Conservation (phyloP, 2,888 invertebrate genomes). For the Tortrix viridana region DNA sequence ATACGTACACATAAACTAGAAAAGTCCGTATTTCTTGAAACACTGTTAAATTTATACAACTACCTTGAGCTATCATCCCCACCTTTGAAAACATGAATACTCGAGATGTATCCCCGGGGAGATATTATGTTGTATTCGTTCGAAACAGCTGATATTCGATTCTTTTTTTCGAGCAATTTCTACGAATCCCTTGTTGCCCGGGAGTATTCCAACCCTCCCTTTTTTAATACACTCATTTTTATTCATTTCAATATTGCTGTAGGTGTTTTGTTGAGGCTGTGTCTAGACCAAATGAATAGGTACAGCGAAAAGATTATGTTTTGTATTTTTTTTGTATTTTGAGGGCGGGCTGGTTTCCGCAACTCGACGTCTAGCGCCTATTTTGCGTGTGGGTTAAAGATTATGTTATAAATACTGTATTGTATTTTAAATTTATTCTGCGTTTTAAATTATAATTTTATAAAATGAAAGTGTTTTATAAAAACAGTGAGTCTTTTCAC, state of each 20-base stretch:
- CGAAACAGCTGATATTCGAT: constrained; percentile 21
- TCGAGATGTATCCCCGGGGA: constrained; percentile 9
- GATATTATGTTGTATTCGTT: constrained; percentile 14
- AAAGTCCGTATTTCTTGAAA: not conserved
- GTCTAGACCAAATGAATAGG: not conserved
- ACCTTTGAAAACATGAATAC: constrained; percentile 5
- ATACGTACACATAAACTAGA: too few relatives aligned
- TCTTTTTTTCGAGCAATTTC: constrained; percentile 13
- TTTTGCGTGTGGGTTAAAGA: too few relatives aligned
- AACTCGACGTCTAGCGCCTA: too few relatives aligned
- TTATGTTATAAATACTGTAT: too few relatives aligned
- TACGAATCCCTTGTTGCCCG: constrained; percentile 7
- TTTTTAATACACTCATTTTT: constrained; percentile 14
- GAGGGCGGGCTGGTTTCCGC: too few relatives aligned
- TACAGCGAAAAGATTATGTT: not conserved
- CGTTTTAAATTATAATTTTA: too few relatives aligned
- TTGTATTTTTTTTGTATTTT: not conserved
- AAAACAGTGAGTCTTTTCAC: too few relatives aligned
- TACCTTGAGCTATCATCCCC: not conserved
- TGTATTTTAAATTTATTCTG: too few relatives aligned
- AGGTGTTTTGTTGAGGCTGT: not conserved
- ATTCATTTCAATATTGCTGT: constrained; percentile 19
- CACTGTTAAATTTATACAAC: not conserved
- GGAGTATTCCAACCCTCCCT: not conserved
- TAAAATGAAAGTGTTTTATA: too few relatives aligned